Conservation (phyloP, 2,113 vertebrate genomes). For the Syngnathus floridae region DNA sequence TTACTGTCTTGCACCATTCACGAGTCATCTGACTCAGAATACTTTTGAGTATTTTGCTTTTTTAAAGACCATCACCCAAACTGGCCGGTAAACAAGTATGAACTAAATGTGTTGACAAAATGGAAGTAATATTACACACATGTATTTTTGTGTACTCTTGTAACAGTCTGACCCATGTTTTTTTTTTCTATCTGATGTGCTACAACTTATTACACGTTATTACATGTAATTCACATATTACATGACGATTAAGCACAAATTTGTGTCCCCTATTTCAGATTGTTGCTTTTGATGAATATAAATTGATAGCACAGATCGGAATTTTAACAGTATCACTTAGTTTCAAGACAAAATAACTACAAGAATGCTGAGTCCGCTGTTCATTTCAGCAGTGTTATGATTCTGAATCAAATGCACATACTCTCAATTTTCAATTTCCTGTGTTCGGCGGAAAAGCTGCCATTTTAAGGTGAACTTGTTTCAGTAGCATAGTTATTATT, state of each 20-base stretch:
- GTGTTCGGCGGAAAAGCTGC: conserved; percentile 43
- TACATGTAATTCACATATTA: not conserved
- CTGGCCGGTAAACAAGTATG: conserved; percentile 31
- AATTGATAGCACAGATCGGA: conserved; percentile 12
- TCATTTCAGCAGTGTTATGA: conserved; percentile 16
- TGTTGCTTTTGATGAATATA: not conserved
- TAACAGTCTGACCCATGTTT: conserved; percentile 13
- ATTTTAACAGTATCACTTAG: conserved; percentile 19
- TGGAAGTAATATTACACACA: conserved; percentile 52
- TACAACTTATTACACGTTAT: conserved; percentile 5
- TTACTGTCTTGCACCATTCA: not conserved
- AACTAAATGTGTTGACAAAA: conserved; percentile 45
- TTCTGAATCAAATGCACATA: conserved; percentile 32
- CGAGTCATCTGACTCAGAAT: conserved; percentile 30
- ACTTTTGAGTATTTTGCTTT: conserved; percentile 45
- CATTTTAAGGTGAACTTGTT: conserved; percentile 49
- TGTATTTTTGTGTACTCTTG: conserved; percentile 27
- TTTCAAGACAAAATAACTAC: not conserved
- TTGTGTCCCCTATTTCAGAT: conserved; percentile 10
- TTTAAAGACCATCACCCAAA: conserved; percentile 30
- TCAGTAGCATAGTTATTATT: conserved; percentile 67
- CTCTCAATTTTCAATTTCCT: conserved; percentile 23
- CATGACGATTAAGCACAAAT: conserved; percentile 33
- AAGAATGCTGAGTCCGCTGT: conserved; percentile 4
- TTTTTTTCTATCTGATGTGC: conserved; percentile 8